A percentile compares a stretch with the other conserved stretches of the same genome.
phyloP scores from a whole-genome alignment of 2,888 invertebrate species.

The Dermolepida albohirtum region DNA sequence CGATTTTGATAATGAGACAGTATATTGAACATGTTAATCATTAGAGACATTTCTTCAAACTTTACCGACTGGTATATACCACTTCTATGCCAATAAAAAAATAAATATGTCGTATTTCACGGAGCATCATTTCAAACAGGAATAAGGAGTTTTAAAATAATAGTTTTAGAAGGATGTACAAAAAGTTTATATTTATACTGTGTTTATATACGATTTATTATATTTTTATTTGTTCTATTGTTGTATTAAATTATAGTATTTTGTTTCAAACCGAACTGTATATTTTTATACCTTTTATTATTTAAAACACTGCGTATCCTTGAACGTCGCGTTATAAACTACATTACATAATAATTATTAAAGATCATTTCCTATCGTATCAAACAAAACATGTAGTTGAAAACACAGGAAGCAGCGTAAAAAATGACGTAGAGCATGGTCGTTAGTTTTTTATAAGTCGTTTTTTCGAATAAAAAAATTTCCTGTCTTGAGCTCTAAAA shows the following conservation, averaged over 20 bases:
- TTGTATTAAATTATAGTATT: not conserved
- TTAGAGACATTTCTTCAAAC: too few relatives aligned
- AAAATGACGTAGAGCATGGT: constrained; percentile 13
- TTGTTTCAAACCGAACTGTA: not conserved
- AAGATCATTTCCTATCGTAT: constrained; percentile 10
- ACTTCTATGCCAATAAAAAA: too few relatives aligned
- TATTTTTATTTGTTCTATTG: too few relatives aligned
- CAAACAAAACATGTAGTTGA: constrained; percentile 1
- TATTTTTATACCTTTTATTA: constrained; percentile 4
- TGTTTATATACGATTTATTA: too few relatives aligned
- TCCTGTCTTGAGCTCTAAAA: constrained; percentile 13
- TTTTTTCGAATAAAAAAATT: constrained; percentile 13
- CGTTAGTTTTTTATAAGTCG: not conserved
- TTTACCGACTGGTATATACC: too few relatives aligned
- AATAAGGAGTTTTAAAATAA: too few relatives aligned
- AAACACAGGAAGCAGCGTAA: constrained; percentile 3
- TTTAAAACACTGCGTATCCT: constrained; percentile 5
- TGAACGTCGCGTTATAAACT: constrained; percentile 2
- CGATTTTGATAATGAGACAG: too few relatives aligned
- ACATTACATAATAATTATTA: constrained; percentile 6
- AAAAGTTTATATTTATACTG: too few relatives aligned
- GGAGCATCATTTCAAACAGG: too few relatives aligned
- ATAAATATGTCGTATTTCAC: too few relatives aligned
- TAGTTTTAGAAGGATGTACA: too few relatives aligned
- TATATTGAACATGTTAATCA: too few relatives aligned